A percentile compares a stretch with the other conserved stretches of the same genome.
These are phyloP conservation scores for Escarpia spicata DNA, from an alignment of 2,888 invertebrate genomes.

Conservation along the genomic window DNA sequence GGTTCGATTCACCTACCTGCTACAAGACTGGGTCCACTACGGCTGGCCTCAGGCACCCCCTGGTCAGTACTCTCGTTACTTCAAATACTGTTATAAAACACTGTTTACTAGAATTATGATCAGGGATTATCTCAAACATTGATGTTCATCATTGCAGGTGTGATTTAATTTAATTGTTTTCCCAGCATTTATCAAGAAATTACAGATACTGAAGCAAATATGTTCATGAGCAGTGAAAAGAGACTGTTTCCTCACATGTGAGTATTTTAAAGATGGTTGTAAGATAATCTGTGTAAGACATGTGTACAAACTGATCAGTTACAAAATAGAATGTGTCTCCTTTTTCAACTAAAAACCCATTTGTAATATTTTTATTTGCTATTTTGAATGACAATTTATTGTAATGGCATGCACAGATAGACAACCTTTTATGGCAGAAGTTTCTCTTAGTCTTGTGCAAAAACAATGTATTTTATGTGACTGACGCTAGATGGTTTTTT, in stretches of 20 bases:
- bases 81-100: neutral
- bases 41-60: slow-evolving; percentile 64
- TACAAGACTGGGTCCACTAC: slow-evolving; percentile 64
- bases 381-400: neutral
- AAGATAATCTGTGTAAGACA: neutral
- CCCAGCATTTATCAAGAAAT: neutral
- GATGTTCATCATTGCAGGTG: neutral
- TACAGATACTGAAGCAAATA: neutral
- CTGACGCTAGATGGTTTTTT: neutral
- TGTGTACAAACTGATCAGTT: neutral
- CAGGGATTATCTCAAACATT: neutral
- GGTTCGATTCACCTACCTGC: slow-evolving; percentile 79
- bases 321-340: no score
- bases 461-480: neutral
- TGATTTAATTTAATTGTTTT: neutral
- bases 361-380: neutral
- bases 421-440: no score
- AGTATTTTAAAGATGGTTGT: neutral
- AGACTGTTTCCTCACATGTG: neutral
- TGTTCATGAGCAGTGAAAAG: neutral
- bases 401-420: neutral
- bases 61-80: slow-evolving; percentile 45
- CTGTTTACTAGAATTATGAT: neutral
- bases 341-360: no score
- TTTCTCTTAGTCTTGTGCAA: no score